phyloP scores from a whole-genome alignment of 1,140 invertebrate species.

The Lepidurus arcticus region DNA sequence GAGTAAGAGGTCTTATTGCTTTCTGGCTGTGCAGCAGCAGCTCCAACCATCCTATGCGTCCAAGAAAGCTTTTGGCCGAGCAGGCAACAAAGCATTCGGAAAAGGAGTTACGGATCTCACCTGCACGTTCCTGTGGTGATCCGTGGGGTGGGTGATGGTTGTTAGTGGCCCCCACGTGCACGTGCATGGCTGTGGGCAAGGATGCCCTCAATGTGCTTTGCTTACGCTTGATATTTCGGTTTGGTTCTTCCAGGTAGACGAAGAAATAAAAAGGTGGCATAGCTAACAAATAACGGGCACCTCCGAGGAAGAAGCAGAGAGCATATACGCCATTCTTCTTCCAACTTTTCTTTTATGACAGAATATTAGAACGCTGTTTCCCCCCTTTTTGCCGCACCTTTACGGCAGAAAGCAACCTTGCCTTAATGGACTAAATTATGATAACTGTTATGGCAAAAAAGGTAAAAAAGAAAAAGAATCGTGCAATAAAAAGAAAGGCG shows the following conservation, averaged over 20 bases:
- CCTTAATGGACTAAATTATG: constrained; percentile 10
- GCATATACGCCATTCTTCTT: background rate
- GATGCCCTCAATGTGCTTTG: constrained; percentile 13
- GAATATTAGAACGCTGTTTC: background rate
- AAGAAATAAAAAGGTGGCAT: background rate
- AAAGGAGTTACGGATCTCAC: too few relatives aligned
- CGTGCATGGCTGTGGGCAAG: constrained; percentile 20
- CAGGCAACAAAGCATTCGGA: too few relatives aligned
- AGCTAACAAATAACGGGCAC: background rate
- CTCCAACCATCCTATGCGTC: too few relatives aligned
- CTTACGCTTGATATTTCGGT: background rate
- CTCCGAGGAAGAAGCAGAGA: background rate
- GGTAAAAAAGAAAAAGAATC: too few relatives aligned
- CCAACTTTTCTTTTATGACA: too few relatives aligned
- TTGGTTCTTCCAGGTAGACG: background rate
- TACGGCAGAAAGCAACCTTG: background rate
- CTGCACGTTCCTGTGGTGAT: too few relatives aligned
- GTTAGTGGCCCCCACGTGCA: background rate
- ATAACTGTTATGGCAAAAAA: background rate
- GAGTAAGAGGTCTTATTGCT: too few relatives aligned
- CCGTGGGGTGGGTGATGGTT: too few relatives aligned
- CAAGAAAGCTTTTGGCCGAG: too few relatives aligned
- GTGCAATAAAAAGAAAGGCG: background rate
- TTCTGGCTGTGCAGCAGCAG: too few relatives aligned
- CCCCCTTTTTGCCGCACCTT: background rate